Evolutionary conservation across 30 jellyfish, hydroid and myxozoan genomes (phyloP).

Genomic region (Aurelia sp.): DNA sequence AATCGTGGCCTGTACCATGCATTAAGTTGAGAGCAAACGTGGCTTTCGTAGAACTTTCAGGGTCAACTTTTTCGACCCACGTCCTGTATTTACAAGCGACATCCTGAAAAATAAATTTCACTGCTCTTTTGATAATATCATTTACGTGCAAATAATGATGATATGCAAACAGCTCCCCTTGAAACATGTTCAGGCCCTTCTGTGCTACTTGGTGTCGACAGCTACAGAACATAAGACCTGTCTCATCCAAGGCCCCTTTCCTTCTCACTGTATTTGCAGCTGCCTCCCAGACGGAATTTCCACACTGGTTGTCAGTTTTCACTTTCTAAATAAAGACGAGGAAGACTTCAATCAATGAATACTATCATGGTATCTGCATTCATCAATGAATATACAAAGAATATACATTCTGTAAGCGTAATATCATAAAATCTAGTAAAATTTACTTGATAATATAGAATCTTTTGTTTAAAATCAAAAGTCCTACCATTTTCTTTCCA

Average conservation of each 20-base stretch:
- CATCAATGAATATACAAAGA: too few relatives aligned
- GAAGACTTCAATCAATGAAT: too few relatives aligned
- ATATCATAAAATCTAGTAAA: too few relatives aligned
- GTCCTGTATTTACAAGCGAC: slow-evolving; percentile 16
- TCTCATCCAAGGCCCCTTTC: slow-evolving; percentile 2
- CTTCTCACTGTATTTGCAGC: slow-evolving; percentile 13
- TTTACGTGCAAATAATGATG: slow-evolving; percentile 4
- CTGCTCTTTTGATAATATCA: not conserved
- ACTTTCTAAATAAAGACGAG: not conserved
- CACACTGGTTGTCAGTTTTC: slow-evolving; percentile 17
- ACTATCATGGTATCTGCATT: too few relatives aligned
- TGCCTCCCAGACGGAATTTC: slow-evolving; percentile 31
- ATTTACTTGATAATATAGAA: too few relatives aligned
- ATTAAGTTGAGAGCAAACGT: slow-evolving; percentile 12
- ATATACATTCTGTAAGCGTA: too few relatives aligned
- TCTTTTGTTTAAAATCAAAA: too few relatives aligned
- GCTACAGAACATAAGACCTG: slow-evolving; percentile 20
- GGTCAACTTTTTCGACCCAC: slow-evolving; percentile 20
- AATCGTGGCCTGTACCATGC: slow-evolving; percentile 25
- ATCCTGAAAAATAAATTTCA: not conserved
- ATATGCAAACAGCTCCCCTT: slow-evolving; percentile 23
- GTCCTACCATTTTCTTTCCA: too few relatives aligned
- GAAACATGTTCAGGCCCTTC: slow-evolving; percentile 18
- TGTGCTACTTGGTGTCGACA: slow-evolving; percentile 29
- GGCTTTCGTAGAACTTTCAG: slow-evolving; percentile 2